A percentile compares a stretch with the other conserved stretches of the same genome.
These are phyloP conservation scores for Rhinoptilus africanus DNA, from an alignment of 2,113 vertebrate species.

Conservation along the genomic window DNA sequence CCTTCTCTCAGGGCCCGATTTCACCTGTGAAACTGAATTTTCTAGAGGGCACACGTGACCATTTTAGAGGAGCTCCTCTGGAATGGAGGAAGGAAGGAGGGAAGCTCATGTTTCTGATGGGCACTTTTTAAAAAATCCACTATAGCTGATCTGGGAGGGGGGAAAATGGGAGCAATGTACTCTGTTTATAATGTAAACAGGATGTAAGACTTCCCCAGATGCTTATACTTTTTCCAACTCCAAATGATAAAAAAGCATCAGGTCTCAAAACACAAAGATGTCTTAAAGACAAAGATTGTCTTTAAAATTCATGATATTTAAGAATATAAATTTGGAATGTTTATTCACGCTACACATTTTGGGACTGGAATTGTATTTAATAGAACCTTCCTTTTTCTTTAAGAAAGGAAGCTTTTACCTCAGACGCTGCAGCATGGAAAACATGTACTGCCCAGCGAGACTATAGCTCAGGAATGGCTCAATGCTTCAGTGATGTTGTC, in stretches of 20 bases:
- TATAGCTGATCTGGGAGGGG: neutral
- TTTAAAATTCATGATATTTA: constrained; percentile 3
- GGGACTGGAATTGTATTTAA: neutral
- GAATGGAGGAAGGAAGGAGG: too few species aligned
- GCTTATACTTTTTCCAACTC: neutral
- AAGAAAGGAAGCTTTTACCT: neutral
- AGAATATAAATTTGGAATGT: neutral
- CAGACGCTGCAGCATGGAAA: neutral
- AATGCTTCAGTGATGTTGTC: neutral
- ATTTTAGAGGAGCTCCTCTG: neutral
- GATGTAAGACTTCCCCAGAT: neutral
- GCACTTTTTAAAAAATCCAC: neutral
- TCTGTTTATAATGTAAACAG: neutral
- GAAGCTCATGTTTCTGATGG: neutral
- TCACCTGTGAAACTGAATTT: neutral
- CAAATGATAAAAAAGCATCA: neutral
- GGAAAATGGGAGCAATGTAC: neutral
- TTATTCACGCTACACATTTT: neutral
- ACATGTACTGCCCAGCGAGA: neutral
- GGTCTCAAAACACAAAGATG: neutral
- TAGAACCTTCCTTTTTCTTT: neutral
- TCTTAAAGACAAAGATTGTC: neutral
- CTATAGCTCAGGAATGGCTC: neutral
- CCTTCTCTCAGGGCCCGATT: neutral
- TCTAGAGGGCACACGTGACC: neutral